Evolutionary conservation across 1,140 invertebrate species (phyloP).

Genomic region (Atta cephalotes): DNA sequence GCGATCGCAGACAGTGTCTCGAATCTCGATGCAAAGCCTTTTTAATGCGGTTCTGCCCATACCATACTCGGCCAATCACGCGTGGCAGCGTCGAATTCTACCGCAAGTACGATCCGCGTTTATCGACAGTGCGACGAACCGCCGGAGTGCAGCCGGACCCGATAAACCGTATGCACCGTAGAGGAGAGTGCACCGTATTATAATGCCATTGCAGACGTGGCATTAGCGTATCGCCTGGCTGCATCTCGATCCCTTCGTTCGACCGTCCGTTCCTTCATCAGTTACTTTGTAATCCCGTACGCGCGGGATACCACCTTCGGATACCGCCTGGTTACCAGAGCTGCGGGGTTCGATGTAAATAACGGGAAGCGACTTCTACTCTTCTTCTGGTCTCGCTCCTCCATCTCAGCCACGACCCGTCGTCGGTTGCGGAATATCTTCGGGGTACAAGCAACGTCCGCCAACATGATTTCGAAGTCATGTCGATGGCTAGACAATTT

Average conservation of each 20-base stretch:
- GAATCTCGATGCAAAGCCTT: conserved; percentile 68
- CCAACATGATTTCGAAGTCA: conserved; percentile 44
- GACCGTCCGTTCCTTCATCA: conserved; percentile 70
- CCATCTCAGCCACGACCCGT: conserved; percentile 59
- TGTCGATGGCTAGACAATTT: conserved; percentile 57
- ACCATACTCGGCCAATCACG: conserved; percentile 58
- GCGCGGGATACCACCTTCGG: conserved; percentile 69
- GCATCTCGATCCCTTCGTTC: conserved; percentile 73
- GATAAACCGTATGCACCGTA: conserved; percentile 54
- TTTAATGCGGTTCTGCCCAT: conserved; percentile 64
- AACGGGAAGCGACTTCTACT: conserved; percentile 50
- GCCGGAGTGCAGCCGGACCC: conserved; percentile 13
- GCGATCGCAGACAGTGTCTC: conserved; percentile 61
- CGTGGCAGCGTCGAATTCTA: conserved; percentile 45
- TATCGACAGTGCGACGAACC: conserved; percentile 47
- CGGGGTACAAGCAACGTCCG: conserved; percentile 34
- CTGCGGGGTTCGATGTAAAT: conserved; percentile 70
- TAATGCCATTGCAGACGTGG: conserved; percentile 76
- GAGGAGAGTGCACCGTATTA: conserved; percentile 71
- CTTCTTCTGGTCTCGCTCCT: conserved; percentile 40
- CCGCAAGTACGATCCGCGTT: conserved; percentile 48
- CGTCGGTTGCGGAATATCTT: conserved; percentile 35
- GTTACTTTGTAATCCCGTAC: conserved; percentile 65
- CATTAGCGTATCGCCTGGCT: conserved; percentile 75
- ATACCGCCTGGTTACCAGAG: conserved; percentile 49